Base-by-base conservation (phyloP, 2,888 invertebrate genomes). In the Aporophyla nigra region DNA sequence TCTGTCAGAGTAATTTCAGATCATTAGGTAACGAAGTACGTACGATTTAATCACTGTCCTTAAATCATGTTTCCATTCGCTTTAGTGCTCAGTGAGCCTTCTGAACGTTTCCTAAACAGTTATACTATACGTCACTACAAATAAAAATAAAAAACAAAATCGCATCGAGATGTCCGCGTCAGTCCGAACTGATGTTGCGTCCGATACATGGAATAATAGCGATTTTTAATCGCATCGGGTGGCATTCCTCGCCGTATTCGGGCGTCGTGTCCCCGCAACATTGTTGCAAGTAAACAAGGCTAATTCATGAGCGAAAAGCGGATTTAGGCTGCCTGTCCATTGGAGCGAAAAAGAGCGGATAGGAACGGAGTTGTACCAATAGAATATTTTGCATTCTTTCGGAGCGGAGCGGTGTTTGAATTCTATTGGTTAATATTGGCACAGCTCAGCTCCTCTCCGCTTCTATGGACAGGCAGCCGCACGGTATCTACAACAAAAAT, bases 201-300 rank as follows among this genome's bases (percentile, higher is more conserved):
- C 24, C 71, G 74, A 74, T 74, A 61, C 24, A 74, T 78, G 63
- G 76, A 40, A 76, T 78, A 61, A 69, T 75, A 85, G 84, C 86
- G 88, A 90, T 91, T 89, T 89, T 86, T 86, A 89, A 88, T 90
- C 88, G 84, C 79, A 84, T 84, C 88, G 87, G 88, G 89, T 89
- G 89, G 87, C 92, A 93, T 92, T 91, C 90, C 89, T 82, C 80
- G 78, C 93, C 93, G 86, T 91, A 90, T 90, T 90, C 82, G 89
- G 87, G 69, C 83, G 87, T 80, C 78, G 86, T 84, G 89, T 84
- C 82, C 68, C 21, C 77, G 92, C 92, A 91, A 93, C 93, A 90
- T 76, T 88, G 93, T 93, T 93, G 93, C 93, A 86, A 67, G 76
- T 78, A 84, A 87, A 86, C 87, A 82, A 83, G 78, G 54, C 65